A percentile compares a stretch with the other conserved stretches of the same genome.
Evolutionary conservation across 2,797 vertebrate genomes (phyloP).

Genomic region (Dromococcyx pavoninus): DNA sequence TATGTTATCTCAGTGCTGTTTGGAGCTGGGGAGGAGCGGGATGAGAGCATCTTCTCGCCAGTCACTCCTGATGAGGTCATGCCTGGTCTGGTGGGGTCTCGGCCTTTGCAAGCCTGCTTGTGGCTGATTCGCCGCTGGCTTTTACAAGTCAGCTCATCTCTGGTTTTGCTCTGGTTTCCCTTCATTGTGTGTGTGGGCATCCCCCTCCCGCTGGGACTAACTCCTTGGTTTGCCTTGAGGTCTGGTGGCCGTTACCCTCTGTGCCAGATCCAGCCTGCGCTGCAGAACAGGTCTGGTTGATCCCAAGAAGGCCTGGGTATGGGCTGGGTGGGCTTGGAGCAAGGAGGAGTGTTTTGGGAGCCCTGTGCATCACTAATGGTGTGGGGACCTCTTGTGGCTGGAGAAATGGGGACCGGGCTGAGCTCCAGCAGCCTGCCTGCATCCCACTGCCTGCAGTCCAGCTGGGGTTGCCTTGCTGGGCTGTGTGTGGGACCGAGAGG

Average conservation of each 20-base stretch:
- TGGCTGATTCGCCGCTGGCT: neutral
- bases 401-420: neutral
- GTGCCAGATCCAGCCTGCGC: rapidly evolving
- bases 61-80: neutral
- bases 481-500: rapidly evolving
- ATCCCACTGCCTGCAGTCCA: neutral
- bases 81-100: neutral
- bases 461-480: neutral
- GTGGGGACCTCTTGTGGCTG: conserved; percentile 62
- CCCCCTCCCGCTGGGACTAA: neutral
- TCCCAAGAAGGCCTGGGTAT: neutral
- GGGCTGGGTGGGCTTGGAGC: neutral
- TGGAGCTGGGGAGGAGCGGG: neutral
- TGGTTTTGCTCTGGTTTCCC: neutral
- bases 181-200: rapidly evolving
- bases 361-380: neutral
- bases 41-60: neutral
- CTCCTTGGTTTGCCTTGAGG: neutral
- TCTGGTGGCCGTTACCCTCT: rapidly evolving
- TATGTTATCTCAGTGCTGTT: neutral
- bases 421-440: neutral
- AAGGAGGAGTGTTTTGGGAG: neutral
- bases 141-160: neutral
- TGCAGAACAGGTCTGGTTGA: neutral
- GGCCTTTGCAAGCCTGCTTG: neutral